These are phyloP conservation scores for Hemitrygon akajei DNA, from an alignment of 2,797 vertebrate species.

Conservation along the genomic window DNA sequence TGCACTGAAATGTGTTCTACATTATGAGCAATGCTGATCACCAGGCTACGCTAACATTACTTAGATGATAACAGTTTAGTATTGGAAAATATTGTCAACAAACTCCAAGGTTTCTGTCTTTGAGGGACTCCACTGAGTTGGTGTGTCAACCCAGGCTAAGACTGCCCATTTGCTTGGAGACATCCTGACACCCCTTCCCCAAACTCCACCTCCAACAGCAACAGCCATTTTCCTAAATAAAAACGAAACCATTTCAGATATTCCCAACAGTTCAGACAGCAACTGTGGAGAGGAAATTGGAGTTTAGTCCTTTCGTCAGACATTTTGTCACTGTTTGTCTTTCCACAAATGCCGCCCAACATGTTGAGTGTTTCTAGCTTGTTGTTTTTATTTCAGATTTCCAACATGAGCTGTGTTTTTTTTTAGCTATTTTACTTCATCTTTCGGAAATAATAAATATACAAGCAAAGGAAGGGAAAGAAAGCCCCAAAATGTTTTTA, in stretches of 20 bases:
- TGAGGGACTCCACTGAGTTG: neutral
- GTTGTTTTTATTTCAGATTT: no score
- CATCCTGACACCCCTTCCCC: neutral
- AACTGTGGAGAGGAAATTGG: no score
- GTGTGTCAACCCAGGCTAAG: neutral
- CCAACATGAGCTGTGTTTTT: neutral
- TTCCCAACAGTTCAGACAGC: no score
- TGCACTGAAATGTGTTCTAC: neutral
- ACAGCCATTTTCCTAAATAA: no score
- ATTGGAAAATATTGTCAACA: neutral
- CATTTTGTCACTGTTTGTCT: no score
- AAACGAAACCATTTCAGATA: no score
- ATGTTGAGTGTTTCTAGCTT: no score
- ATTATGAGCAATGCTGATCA: neutral
- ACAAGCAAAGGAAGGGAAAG: neutral
- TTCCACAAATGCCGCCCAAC: no score
- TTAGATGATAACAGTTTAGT: neutral
- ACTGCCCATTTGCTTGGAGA: no score
- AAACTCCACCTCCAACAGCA: neutral
- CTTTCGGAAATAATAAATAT: neutral
- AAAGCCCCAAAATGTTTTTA: neutral
- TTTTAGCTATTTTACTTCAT: neutral
- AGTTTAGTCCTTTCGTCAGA: no score
- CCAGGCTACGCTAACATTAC: no score
- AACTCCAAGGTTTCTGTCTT: neutral